Base-by-base conservation (phyloP, 2,797 vertebrate genomes). In the Pangasius sanitwongsei region DNA sequence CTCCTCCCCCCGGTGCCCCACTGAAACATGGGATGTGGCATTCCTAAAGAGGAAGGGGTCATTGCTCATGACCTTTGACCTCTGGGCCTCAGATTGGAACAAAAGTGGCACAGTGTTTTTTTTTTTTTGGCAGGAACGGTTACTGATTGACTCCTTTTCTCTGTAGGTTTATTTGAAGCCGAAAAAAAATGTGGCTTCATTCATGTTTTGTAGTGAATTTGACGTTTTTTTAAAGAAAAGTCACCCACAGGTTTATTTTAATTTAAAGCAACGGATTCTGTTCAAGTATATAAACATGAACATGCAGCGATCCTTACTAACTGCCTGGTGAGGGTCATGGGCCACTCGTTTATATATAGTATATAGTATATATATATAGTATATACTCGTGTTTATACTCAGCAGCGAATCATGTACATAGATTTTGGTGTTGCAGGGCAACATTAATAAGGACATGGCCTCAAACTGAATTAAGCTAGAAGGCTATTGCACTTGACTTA, bases 11-110 rank as follows among this genome's bases (percentile, higher is more conserved):
- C n/a, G 61, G 48, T 81, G 31, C 83, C 72, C 23, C 70, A 75
- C 78, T 85, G 41, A 89, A 75, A 86, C 94, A 95, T 94, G 92
- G 92, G 94, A 95, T 93, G 92, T 92, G 94, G 89, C 93, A 57
- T 95, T 94, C 93, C 91, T 95, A 95, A 95, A 95, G 94, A 93
- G 90, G 90, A 61, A 50, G 50, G 92, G 94, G 95, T 96, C 94
- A 94, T 48, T 81, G 92, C 93, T 92, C 94, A 93, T 94, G 92
- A 95, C 94, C 94, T 94, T 90, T 93, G 93, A 95, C 94, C 94
- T 84, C 82, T 93, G 91, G 89, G 91, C 92, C 89, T 86, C 91
- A 90, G 89, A 87, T 89, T 88, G 53, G 87, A 92, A 95, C 93
- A 95, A 94, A 95, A 89, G 87, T 87, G 8, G 25, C 75, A 91